Evolutionary conservation across 2,113 vertebrate genomes (phyloP).

Genomic region (Lucifuga dentata): DNA sequence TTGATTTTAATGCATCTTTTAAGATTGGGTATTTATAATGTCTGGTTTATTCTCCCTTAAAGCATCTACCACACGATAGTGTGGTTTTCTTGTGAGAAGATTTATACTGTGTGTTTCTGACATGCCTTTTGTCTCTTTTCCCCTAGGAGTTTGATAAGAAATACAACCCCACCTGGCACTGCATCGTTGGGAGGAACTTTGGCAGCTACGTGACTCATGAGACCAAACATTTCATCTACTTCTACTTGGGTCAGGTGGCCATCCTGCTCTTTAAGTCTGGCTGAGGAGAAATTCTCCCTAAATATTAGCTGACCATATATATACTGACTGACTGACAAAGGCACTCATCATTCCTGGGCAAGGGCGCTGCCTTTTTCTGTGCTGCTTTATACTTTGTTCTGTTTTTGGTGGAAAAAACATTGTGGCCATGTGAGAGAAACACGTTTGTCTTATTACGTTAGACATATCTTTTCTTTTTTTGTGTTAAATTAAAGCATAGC

Average conservation of each 20-base stretch:
- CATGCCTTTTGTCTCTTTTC: slow-evolving; percentile 15
- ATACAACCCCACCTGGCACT: slow-evolving; percentile 99
- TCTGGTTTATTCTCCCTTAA: neutral
- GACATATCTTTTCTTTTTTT: slow-evolving; percentile 84
- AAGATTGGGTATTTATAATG: too few relatives aligned
- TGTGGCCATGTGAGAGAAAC: slow-evolving; percentile 76
- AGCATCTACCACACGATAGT: too few relatives aligned
- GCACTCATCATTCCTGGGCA: slow-evolving; percentile 84
- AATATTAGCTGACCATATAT: slow-evolving; percentile 60
- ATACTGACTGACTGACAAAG: slow-evolving; percentile 81
- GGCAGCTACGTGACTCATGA: slow-evolving; percentile 98
- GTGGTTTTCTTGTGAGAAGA: too few relatives aligned
- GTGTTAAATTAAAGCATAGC: slow-evolving; percentile 81
- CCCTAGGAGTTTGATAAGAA: slow-evolving; percentile 98
- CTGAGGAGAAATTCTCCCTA: slow-evolving; percentile 73
- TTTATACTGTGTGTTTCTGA: too few relatives aligned
- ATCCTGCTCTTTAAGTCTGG: slow-evolving; percentile 98
- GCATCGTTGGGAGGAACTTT: slow-evolving; percentile 98
- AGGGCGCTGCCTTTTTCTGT: slow-evolving; percentile 87
- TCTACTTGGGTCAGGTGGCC: slow-evolving; percentile 98
- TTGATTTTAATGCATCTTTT: too few relatives aligned
- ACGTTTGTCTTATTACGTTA: slow-evolving; percentile 82
- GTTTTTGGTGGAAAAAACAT: slow-evolving; percentile 67
- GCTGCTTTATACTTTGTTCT: slow-evolving; percentile 82
- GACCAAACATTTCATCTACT: slow-evolving; percentile 99